phyloP scores from a whole-genome alignment of 1,140 invertebrate species.

The Musca vetustissima region DNA sequence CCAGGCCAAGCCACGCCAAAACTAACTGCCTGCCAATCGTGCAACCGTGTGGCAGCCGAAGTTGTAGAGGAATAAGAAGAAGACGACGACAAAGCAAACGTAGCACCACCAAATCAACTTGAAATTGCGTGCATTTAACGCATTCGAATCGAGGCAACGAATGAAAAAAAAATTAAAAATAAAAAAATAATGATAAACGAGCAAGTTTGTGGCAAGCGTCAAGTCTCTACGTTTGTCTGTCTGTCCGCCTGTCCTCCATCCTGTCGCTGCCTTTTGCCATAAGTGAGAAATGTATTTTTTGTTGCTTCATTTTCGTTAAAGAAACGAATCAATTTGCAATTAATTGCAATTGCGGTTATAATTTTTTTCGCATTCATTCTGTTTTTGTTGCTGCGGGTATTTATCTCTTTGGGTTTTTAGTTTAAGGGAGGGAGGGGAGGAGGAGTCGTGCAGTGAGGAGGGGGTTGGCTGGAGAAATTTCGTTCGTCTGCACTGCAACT shows the following conservation, averaged over 20 bases:
- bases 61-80: no score
- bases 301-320: neutral
- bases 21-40: neutral
- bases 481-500: no score
- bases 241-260: neutral
- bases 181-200: constrained; percentile 14
- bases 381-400: neutral
- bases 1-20: neutral
- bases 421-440: no score
- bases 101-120: neutral
- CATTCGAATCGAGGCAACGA: neutral
- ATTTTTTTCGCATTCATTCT: no score
- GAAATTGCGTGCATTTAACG: constrained; percentile 19
- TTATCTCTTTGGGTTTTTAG: no score
- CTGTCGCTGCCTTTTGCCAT: neutral
- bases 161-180: no score
- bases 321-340: constrained; percentile 22
- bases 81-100: neutral
- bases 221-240: neutral
- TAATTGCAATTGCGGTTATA: constrained; percentile 20
- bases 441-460: no score
- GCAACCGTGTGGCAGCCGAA: neutral
- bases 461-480: no score
- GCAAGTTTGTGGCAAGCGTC: neutral
- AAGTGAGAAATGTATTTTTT: constrained; percentile 4